Conservation (phyloP, 2,797 vertebrate genomes). For the Siniperca undulata region DNA sequence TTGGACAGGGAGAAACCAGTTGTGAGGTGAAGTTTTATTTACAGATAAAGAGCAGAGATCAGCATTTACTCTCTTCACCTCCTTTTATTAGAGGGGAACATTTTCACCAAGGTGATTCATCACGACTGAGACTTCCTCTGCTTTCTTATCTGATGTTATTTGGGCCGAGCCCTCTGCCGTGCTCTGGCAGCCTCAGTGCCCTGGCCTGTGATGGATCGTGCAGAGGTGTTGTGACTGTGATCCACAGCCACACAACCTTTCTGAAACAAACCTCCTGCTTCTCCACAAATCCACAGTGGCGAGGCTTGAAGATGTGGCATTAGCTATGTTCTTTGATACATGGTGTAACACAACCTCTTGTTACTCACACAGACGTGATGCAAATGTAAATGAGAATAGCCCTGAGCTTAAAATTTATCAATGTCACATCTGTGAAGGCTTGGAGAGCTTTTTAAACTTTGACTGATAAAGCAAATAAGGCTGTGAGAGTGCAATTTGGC, state of each 20-base stretch:
- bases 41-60: constrained; percentile 10
- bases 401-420: constrained; percentile 61
- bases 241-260: constrained; percentile 30
- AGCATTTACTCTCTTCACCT: constrained; percentile 25
- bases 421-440: constrained; percentile 57
- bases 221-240: constrained; percentile 34
- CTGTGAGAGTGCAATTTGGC: neutral
- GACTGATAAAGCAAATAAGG: constrained; percentile 51
- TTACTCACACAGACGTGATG: constrained; percentile 19
- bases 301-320: constrained; percentile 9
- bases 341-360: constrained; percentile 43
- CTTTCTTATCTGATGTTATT: constrained; percentile 60
- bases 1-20: neutral
- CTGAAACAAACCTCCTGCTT: constrained; percentile 58
- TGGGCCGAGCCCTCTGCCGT: constrained; percentile 53
- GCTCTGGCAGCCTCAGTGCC: constrained; percentile 15
- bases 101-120: constrained; percentile 61
- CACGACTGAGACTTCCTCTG: constrained; percentile 30
- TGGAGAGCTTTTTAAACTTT: constrained; percentile 22
- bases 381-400: constrained; percentile 49
- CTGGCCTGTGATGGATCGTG: constrained; percentile 64
- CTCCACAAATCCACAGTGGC: constrained; percentile 14
- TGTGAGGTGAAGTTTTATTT: constrained; percentile 48
- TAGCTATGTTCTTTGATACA: constrained; percentile 54
- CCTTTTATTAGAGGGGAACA: neutral